Percentiles rank a stretch among this genome's conserved stretches.
Evolutionary conservation across 2,797 vertebrate species (phyloP).

Genomic region (Eulemur rubriventer): DNA sequence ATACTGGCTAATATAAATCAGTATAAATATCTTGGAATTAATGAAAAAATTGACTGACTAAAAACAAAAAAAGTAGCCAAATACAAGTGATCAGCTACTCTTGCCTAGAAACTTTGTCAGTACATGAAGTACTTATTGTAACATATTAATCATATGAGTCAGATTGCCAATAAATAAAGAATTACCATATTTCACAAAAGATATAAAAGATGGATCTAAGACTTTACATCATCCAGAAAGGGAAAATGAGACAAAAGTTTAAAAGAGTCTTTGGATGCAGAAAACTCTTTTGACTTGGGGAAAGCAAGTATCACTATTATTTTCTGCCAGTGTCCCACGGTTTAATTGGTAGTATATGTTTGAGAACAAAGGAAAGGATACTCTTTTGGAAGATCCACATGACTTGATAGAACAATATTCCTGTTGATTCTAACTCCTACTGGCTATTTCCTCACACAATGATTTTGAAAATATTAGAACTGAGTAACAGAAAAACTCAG

Average conservation of each 20-base stretch:
- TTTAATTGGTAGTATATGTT: slow-evolving; percentile 25
- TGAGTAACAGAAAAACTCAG: slow-evolving; percentile 34
- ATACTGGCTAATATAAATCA: slow-evolving; percentile 38
- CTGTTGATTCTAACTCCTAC: slow-evolving; percentile 29
- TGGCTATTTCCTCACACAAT: slow-evolving; percentile 36
- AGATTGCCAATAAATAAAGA: slow-evolving; percentile 19
- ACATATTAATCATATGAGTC: slow-evolving; percentile 31
- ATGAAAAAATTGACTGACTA: slow-evolving; percentile 18
- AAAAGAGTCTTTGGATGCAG: neutral
- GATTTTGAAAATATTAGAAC: slow-evolving; percentile 36
- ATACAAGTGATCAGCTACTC: neutral
- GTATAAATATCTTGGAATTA: slow-evolving; percentile 65
- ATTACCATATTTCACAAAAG: slow-evolving; percentile 27
- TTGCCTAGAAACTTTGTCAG: neutral
- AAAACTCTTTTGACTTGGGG: neutral
- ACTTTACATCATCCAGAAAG: slow-evolving; percentile 46
- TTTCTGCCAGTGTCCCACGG: neutral
- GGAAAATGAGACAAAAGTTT: neutral
- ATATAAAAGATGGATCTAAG: slow-evolving; percentile 2
- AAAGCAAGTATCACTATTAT: neutral
- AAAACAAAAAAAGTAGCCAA: neutral
- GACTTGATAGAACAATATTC: slow-evolving; percentile 9
- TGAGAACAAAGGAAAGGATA: slow-evolving; percentile 39
- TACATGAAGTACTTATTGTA: neutral
- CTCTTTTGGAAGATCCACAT: neutral